These are phyloP conservation scores for Danio kyathit DNA, from an alignment of 2,797 vertebrate genomes.

Conservation along the genomic window DNA sequence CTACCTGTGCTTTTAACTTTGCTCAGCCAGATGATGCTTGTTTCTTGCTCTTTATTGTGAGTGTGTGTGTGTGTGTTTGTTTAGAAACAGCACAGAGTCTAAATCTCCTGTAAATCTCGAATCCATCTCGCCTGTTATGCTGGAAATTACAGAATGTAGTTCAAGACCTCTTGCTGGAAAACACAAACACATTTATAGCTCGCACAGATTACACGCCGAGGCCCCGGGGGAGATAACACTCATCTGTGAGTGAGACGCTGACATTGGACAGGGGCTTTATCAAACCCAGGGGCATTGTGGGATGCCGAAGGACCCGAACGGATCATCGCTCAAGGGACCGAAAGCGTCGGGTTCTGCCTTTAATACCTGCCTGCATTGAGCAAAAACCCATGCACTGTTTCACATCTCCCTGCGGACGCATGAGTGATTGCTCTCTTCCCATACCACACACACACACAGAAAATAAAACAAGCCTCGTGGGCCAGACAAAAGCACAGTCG, in stretches of 20 bases:
- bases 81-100: not conserved
- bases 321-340: slow-evolving; percentile 21
- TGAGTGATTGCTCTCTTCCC: slow-evolving; percentile 44
- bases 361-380: slow-evolving; percentile 49
- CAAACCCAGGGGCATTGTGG: slow-evolving; percentile 39
- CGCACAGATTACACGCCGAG: slow-evolving; percentile 36
- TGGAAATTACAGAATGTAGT: slow-evolving; percentile 35
- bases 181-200: slow-evolving; percentile 48
- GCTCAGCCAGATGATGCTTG: not conserved
- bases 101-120: slow-evolving; percentile 32
- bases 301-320: slow-evolving; percentile 25
- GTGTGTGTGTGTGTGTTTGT: not conserved
- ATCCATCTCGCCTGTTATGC: not conserved
- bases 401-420: slow-evolving; percentile 6
- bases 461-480: not conserved
- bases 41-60: not conserved
- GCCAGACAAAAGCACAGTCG: slow-evolving; percentile 18
- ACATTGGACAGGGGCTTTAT: slow-evolving; percentile 46
- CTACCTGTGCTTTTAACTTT: not conserved
- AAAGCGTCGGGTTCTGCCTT: slow-evolving; percentile 11
- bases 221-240: slow-evolving; percentile 38
- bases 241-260: slow-evolving; percentile 38
- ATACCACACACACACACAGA: slow-evolving; percentile 15
- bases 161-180: slow-evolving; percentile 38
- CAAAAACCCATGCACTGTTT: not conserved